A percentile compares a stretch with the other conserved stretches of the same genome.
Conservation (phyloP, 2,113 vertebrate genomes). For the rabbit (Oryctolagus cuniculus) region DNA sequence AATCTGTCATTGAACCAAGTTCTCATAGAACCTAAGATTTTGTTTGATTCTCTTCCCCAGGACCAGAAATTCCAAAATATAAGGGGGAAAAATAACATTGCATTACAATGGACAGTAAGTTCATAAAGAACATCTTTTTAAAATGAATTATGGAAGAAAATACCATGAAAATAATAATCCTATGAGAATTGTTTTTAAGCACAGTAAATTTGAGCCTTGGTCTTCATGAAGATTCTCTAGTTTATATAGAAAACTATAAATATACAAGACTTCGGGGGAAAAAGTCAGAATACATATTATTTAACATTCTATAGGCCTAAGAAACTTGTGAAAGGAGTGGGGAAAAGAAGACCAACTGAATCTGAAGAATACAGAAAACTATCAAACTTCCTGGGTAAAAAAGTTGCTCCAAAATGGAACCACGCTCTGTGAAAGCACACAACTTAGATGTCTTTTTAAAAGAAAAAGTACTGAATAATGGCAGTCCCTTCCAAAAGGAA, state of each 20-base stretch:
- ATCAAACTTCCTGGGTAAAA: constrained; percentile 83
- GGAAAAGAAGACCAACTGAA: constrained; percentile 63
- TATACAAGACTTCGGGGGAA: constrained; percentile 74
- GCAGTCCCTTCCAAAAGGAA: constrained; percentile 80
- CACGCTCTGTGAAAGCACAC: constrained; percentile 78
- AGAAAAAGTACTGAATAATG: constrained; percentile 82
- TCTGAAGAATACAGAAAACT: constrained; percentile 70
- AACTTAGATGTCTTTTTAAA: constrained; percentile 78
- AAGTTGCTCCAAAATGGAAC: constrained; percentile 79
- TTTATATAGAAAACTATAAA: constrained; percentile 84
- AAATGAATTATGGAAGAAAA: constrained; percentile 80
- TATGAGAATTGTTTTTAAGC: constrained; percentile 81
- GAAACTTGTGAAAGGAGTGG: constrained; percentile 57
- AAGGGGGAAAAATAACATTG: constrained; percentile 62
- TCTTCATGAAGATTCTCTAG: constrained; percentile 80
- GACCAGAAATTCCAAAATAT: constrained; percentile 74
- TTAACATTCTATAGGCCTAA: constrained; percentile 75
- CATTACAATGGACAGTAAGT: constrained; percentile 80
- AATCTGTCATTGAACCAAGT: constrained; percentile 55
- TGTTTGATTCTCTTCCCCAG: constrained; percentile 62
- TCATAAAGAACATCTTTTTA: constrained; percentile 75
- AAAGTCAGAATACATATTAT: constrained; percentile 73
- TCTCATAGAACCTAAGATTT: constrained; percentile 30
- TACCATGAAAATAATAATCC: constrained; percentile 82
- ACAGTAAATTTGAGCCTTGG: constrained; percentile 79